These are phyloP conservation scores for Pseudocheirus occidentalis DNA, from an alignment of 2,797 vertebrate species.

Conservation along the genomic window DNA sequence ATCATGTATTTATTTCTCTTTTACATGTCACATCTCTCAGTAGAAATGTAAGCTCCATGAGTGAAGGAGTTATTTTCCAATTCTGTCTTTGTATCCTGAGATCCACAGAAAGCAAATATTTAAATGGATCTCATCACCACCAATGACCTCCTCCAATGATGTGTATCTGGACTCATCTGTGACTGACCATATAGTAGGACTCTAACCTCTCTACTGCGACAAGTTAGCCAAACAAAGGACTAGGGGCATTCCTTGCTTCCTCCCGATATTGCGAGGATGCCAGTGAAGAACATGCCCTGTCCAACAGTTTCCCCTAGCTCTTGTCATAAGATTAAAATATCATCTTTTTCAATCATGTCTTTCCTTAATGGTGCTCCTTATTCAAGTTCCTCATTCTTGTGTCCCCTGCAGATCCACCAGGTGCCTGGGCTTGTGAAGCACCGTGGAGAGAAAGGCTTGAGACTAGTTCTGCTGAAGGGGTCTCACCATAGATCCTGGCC, in stretches of 20 bases:
- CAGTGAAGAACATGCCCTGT: background rate
- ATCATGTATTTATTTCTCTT: background rate
- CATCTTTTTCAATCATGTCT: background rate
- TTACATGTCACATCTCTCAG: background rate
- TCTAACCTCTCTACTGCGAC: background rate
- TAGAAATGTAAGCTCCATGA: background rate
- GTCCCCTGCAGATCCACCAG: background rate
- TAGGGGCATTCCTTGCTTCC: background rate
- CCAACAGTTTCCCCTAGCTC: background rate
- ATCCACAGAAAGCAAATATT: background rate
- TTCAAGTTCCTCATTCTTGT: background rate
- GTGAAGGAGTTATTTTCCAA: background rate
- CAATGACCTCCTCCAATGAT: background rate
- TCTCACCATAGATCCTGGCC: background rate
- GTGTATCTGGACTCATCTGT: background rate
- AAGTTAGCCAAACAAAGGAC: background rate
- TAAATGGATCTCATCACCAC: background rate
- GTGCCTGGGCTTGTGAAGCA: background rate
- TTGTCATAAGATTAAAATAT: background rate
- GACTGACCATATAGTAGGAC: background rate
- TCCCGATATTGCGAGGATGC: background rate
- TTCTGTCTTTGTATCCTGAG: background rate
- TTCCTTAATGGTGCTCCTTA: background rate
- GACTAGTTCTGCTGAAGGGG: background rate
- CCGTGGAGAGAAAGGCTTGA: background rate